Base-by-base conservation (phyloP, 2,113 vertebrate species). In the Ciconia boyciana region DNA sequence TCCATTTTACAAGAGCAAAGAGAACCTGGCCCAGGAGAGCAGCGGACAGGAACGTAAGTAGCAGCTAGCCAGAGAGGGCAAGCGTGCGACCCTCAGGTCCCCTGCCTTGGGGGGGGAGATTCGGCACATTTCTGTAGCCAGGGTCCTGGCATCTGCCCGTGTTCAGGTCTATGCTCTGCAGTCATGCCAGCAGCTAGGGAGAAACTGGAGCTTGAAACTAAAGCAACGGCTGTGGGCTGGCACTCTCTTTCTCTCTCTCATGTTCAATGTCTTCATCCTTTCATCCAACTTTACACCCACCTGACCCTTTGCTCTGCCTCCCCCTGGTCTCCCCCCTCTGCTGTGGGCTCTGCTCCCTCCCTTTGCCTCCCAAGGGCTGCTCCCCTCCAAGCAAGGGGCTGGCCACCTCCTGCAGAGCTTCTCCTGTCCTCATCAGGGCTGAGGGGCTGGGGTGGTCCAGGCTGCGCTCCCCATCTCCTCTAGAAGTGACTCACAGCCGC, bases 1-100 rank as follows among this genome's bases (percentile, higher is more conserved):
- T 97, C 99, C 99, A 98, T 99, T 99, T 99, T 99, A 99, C 99
- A 99, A 99, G 99, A 99, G 99, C 99, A 99, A 99, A 99, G 99
- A 99, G 99, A 99, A 99, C 98, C 99, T 99, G 99, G 98, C 99
- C 97, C 99, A 99, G 98, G 99, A 99, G 97, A 98, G 98, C 98
- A 98, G 98, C 98, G 98, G 99, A 97, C 98, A 99, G 98, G 99
- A 99, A 99, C 99, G 99, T 99, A 98, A 99, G 99, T 99, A 99
- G 98, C 97, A 97, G 98, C 97, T 97, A 97, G 97, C 94, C 97
- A 97, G 97, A 97, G 95, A 98, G 96, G 94, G 60, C 90, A 95
- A 75, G 62, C 13, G 16, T 44, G 76, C 16, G 2, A 31, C 61
- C 72, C 65, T 90, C 31, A 70, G 85, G 6, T 74, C 49, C 68